Conservation (phyloP, 2,888 invertebrate species). For the Amblyteles armatorius region DNA sequence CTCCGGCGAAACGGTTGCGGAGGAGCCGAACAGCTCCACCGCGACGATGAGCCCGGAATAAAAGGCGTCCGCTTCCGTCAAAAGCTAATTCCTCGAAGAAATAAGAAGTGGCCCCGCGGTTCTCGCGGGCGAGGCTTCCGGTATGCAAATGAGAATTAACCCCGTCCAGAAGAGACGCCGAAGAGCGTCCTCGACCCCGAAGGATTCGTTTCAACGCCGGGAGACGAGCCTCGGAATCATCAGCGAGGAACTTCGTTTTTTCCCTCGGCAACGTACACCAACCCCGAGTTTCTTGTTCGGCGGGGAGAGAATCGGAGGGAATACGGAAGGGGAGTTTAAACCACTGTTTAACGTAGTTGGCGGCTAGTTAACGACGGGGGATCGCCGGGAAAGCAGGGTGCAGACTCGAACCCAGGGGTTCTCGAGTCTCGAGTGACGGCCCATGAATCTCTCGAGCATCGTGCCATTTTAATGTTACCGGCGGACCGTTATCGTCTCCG, state of each 20-base stretch:
- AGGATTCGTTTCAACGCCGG: conserved; percentile 52
- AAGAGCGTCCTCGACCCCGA: conserved; percentile 44
- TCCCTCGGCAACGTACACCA: conserved; percentile 7
- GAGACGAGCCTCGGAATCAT: conserved; percentile 48
- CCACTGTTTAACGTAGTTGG: conserved; percentile 81
- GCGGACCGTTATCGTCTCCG: conserved; percentile 43
- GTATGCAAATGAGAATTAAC: conserved; percentile 65
- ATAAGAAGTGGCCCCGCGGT: conserved; percentile 22
- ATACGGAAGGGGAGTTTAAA: conserved; percentile 78
- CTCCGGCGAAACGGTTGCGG: conserved; percentile 3
- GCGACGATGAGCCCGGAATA: not conserved
- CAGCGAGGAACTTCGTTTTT: conserved; percentile 39
- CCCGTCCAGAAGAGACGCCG: conserved; percentile 36
- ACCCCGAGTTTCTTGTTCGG: conserved; percentile 22
- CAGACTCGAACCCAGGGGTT: conserved; percentile 71
- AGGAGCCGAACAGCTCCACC: not conserved
- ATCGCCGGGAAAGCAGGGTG: conserved; percentile 68
- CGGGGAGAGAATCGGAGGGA: conserved; percentile 66
- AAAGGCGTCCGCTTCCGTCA: conserved; percentile 35
- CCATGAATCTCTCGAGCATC: conserved; percentile 16
- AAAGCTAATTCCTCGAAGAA: conserved; percentile 60
- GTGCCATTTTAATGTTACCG: conserved; percentile 34
- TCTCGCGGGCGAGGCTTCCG: not conserved
- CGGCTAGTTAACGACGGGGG: conserved; percentile 79
- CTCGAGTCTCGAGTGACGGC: conserved; percentile 65